A percentile compares a stretch with the other conserved stretches of the same genome.
Conservation (phyloP, 2,888 invertebrate genomes). For the Drosophila trichaetosa region DNA sequence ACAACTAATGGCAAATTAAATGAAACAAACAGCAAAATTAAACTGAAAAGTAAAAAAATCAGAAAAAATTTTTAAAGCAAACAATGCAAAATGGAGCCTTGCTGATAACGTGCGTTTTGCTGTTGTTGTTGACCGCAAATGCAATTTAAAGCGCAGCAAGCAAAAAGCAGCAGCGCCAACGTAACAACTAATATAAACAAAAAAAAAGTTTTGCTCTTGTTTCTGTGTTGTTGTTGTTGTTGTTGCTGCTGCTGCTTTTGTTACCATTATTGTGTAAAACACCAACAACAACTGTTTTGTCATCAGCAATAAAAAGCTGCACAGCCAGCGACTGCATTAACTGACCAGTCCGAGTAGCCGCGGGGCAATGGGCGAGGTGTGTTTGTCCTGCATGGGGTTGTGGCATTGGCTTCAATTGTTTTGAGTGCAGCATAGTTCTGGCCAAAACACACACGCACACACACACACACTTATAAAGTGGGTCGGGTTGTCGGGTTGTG, state of each 20-base stretch:
- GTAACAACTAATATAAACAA: constrained; percentile 65
- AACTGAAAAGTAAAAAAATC: constrained; percentile 38
- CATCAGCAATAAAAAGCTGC: constrained; percentile 52
- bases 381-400: constrained; percentile 25
- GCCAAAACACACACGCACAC: constrained; percentile 20
- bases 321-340: constrained; percentile 58
- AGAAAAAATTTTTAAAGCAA: constrained; percentile 34
- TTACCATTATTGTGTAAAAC: constrained; percentile 10
- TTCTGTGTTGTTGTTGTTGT: background rate
- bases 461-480: constrained; percentile 9
- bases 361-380: constrained; percentile 6
- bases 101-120: constrained; percentile 20
- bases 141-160: constrained; percentile 79
- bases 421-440: constrained; percentile 47
- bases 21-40: constrained; percentile 43
- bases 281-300: constrained; percentile 54
- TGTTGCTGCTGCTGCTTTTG: background rate
- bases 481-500: background rate
- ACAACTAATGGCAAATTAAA: constrained; percentile 75
- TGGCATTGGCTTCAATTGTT: constrained; percentile 23
- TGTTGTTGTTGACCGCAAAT: constrained; percentile 70
- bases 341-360: constrained; percentile 45
- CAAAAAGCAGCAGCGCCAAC: constrained; percentile 44
- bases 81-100: constrained; percentile 23
- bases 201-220: constrained; percentile 26